Base-by-base conservation (phyloP, 2,797 vertebrate species). In the Chaunax sp. region DNA sequence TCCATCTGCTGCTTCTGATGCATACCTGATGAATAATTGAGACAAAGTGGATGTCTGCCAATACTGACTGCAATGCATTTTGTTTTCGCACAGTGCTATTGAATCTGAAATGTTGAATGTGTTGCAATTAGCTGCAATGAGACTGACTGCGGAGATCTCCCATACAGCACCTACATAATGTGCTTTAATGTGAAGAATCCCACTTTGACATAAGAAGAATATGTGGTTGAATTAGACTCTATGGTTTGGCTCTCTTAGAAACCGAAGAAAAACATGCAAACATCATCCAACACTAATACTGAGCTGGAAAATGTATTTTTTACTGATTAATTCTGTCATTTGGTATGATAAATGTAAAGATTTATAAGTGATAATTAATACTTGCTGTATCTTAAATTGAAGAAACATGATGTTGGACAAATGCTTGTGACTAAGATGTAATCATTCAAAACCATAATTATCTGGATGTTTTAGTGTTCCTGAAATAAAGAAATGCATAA, bases 1-100 rank as follows among this genome's bases (percentile, higher is more conserved):
- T 43, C 52, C 19, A 46, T 54, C 41, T 53, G 46, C 35, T 47
- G 47, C 55, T 49, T 79, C 69, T 72, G 71, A 76, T 68, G 65
- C 45, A 47, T 47, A 52, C 59, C 70, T 75, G 56, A 73, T 81
- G 40, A 83, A 83, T 77, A 82, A 87, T 87, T 81, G 82, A 75
- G 41, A 72, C 52, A 82, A 78, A 66, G 67, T 71, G 69, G 75
- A 85, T 71, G 55, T 3, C 56, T 82, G 72, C 78, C 77, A 85
- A 19, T 65, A 81, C 67, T 72, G 81, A 81, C 64, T 60, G 73
- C 57, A 49, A 74, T 60, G 52, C 69, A 71, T 75, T 56, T 66
- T 75, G 54, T 35, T 50, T 73, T 60, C 47, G 45, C 54, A 59
- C 51, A 45, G 33, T 63, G 64, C 52, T 69, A 67, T 25, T 61